Percentiles rank a stretch among this genome's conserved stretches.
Conservation (phyloP, 2,888 invertebrate genomes). For the Erannis defoliaria region DNA sequence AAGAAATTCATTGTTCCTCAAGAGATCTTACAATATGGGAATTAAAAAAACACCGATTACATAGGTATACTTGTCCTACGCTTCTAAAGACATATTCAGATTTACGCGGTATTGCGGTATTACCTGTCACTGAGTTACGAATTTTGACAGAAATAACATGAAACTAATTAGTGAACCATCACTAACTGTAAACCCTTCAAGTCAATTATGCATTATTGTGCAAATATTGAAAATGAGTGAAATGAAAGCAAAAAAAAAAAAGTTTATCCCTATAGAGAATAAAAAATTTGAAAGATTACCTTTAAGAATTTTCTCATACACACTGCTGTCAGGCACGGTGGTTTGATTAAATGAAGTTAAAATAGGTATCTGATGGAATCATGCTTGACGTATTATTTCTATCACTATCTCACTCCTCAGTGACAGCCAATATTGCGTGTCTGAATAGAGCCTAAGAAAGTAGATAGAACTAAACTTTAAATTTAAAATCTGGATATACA, state of each 20-base stretch:
- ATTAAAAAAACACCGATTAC: conserved; percentile 52
- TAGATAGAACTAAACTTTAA: conserved; percentile 62
- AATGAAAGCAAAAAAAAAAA: too few relatives aligned
- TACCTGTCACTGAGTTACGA: not conserved
- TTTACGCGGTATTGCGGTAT: not conserved
- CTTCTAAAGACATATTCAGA: conserved; percentile 24
- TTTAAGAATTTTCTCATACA: too few relatives aligned
- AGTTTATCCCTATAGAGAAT: too few relatives aligned
- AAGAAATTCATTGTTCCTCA: conserved; percentile 73
- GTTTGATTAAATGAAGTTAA: too few relatives aligned
- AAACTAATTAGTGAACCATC: not conserved
- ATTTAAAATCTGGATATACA: conserved; percentile 59
- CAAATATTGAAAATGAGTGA: too few relatives aligned
- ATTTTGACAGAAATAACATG: not conserved
- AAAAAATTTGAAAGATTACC: too few relatives aligned
- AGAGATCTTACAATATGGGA: conserved; percentile 65
- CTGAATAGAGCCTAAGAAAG: conserved; percentile 43
- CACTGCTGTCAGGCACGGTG: too few relatives aligned
- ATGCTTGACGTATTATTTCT: not conserved
- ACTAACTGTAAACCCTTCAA: too few relatives aligned
- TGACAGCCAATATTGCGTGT: not conserved
- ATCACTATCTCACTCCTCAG: too few relatives aligned
- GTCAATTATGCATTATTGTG: too few relatives aligned
- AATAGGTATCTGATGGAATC: not conserved
- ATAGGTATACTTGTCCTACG: conserved; percentile 60